Conservation (phyloP, 2,888 invertebrate genomes). For the Galerucella calmariensis region DNA sequence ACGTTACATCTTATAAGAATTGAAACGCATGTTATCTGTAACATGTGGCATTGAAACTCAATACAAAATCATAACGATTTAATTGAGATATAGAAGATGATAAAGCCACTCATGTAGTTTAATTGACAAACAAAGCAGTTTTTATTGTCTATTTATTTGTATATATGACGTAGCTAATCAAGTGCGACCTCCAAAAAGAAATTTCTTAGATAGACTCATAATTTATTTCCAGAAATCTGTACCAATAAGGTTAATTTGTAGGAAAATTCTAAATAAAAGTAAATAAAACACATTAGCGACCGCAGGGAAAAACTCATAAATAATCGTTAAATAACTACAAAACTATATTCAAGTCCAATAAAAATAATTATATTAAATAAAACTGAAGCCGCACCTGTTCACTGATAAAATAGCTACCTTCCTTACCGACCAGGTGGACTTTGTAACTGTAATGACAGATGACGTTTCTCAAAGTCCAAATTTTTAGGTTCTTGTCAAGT, state of each 20-base stretch:
- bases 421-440: conserved; percentile 13
- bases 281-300: no score
- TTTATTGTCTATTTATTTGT: background rate
- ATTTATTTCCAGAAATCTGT: conserved; percentile 1
- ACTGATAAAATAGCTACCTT: conserved; percentile 1
- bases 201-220: background rate
- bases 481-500: conserved; percentile 8
- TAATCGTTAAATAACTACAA: background rate
- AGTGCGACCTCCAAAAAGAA: background rate
- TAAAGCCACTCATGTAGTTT: background rate
- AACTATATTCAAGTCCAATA: background rate
- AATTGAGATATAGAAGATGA: background rate
- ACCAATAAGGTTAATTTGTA: conserved; percentile 1
- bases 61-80: background rate
- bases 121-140: background rate
- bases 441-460: background rate
- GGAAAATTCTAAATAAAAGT: background rate
- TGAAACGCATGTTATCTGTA: background rate
- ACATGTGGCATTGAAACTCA: background rate
- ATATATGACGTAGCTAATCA: background rate
- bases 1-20: background rate
- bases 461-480: background rate
- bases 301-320: no score
- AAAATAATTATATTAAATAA: background rate
- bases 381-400: conserved; percentile 19